Evolutionary conservation across 2,888 invertebrate species (phyloP), one percentile per base, ranked within the genome.

Genomic region (Sesamia inferens): DNA sequence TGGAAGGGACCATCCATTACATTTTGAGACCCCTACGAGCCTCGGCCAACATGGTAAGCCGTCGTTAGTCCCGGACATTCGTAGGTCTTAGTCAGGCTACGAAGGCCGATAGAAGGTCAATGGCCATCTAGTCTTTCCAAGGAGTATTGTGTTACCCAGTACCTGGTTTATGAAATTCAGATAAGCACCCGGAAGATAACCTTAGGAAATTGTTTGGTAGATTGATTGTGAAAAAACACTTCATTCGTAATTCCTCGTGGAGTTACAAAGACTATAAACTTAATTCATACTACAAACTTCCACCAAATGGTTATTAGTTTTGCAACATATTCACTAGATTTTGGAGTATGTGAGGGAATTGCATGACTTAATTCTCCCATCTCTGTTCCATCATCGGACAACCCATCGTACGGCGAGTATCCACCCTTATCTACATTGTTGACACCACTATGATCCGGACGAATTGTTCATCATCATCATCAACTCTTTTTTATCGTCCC

Each of bases 221-320:
- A n/a, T 51, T 55, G 1, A 5, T n/a, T 22, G 11, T 11, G 22
- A 55, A n/a, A n/a, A n/a, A n/a, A 11, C 5, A 13, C 22, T n/a
- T 22, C 22, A 5, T n/a, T 54, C n/a, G 2, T 6, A 8, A n/a
- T 42, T 24, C 4, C 14, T n/a, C 19, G 6, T 42, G 8, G n/a
- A 74, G 11, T 4, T 1, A 44, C 31, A 44, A 44, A 42, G 13
- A 16, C 39, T 8, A 19, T 51, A 31, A 51, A 58, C 22, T 14
- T 13, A 24, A 39, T 39, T n/a, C 44, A 70, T 59, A 22, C 19
- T 22, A 5, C 6, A 14, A 58, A 44, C 31, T 69, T 69, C 5
- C 0, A 22, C 14, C 13, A 51, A 59, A 51, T 44, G 57, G 24
- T 58, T 77, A 68, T 42, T 68, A 8, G 6, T 42, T 69, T 58